Base-by-base conservation (phyloP, 2,888 invertebrate genomes). In the Drosophila subsilvestris region DNA sequence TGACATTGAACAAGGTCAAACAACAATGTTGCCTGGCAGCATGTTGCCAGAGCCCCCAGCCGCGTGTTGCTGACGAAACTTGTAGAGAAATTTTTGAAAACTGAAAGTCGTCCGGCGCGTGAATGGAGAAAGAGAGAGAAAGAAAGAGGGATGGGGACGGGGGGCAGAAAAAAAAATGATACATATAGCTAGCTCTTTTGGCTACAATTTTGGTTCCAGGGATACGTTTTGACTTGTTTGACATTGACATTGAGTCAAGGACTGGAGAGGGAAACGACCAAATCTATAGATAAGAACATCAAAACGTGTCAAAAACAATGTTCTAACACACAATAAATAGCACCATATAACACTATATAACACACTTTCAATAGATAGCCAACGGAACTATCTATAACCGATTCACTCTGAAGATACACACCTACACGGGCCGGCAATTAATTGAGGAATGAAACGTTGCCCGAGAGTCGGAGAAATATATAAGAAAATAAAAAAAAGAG, bases 1-100 rank as follows among this genome's bases (percentile, higher is more conserved):
- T 89, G 85, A 85, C 85, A 85, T 85, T 85, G 85, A 78, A 89
- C 85, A 85, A 85, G 85, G 85, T 85, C 85, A 89, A 50, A 63
- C 85, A 77, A 75, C 79, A 66, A 66, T 65, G 63, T 63, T 65
- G 43, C 44, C 22, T 9, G 9, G 68, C 48, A 42, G 18, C 47
- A 86, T 83, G 88, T 70, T 80, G 85, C 79, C 17, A 48, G 45
- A 58, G 58, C 7, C 55, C 60, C 49, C 54, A 68, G 72, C 14
- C 50, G 56, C 27, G 61, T 82, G 56, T 87, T 86, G 85, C 87
- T 66, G 60, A 76, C 58, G 79, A 84, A 81, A 79, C 71, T 65
- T 73, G 58, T 50, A 63, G 63, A 49, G 55, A 54, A 63, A 58
- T 49, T 47, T 55, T 55, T 43, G 62, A 62, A 75, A 68, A 44